A percentile compares a stretch with the other conserved stretches of the same genome.
Evolutionary conservation across 2,113 vertebrate genomes (phyloP).

Genomic region (Jaculus jaculus): DNA sequence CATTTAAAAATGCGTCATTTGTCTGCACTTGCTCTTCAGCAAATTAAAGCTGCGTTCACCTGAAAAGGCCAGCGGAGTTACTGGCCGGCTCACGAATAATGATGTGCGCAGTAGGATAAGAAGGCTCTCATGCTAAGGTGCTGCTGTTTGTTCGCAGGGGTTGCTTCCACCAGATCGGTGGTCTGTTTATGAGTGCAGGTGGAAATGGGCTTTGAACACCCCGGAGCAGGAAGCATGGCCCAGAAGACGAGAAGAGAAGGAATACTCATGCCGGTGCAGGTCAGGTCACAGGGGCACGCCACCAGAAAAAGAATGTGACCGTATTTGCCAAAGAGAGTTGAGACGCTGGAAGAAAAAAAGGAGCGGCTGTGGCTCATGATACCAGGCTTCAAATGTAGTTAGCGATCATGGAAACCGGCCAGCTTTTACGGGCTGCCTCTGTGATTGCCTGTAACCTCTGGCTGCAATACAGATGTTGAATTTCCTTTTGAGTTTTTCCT

Average conservation of each 20-base stretch:
- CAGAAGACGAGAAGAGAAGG: neutral
- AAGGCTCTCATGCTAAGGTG: neutral
- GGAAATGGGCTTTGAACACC: neutral
- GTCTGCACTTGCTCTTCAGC: neutral
- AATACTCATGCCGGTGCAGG: neutral
- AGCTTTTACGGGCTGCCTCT: neutral
- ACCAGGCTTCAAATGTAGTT: neutral
- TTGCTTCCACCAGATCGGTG: neutral
- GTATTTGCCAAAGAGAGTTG: neutral
- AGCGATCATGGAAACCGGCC: neutral
- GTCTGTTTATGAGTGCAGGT: neutral
- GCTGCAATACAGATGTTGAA: neutral
- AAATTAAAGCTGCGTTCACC: conserved; percentile 20
- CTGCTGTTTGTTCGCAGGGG: neutral
- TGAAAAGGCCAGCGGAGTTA: neutral
- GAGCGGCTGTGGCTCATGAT: neutral
- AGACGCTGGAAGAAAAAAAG: neutral
- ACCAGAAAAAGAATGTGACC: neutral
- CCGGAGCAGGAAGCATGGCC: neutral
- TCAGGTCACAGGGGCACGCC: neutral
- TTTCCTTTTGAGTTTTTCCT: neutral
- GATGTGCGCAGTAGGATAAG: neutral
- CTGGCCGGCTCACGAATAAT: neutral
- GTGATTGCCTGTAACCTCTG: neutral
- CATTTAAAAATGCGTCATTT: neutral